Conservation (phyloP, 1,140 invertebrate genomes). For the Druon quercuslanigerum region DNA sequence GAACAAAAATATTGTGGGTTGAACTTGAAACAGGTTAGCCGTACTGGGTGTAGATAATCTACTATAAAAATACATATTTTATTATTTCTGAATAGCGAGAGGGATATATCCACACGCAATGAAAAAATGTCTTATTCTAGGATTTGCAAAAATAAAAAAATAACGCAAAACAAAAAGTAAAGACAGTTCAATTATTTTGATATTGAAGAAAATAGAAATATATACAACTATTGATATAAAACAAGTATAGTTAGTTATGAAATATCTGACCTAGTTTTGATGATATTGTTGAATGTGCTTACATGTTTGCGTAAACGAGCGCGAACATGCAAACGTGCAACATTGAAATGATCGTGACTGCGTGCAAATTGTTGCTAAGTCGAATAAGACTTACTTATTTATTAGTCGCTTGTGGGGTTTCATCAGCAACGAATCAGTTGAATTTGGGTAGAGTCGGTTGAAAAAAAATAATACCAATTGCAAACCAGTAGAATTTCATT, state of each 20-base stretch:
- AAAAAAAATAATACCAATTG: neutral
- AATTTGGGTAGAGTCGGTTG: neutral
- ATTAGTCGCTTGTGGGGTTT: constrained; percentile 17
- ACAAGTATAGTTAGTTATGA: no score
- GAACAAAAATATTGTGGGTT: no score
- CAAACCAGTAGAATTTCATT: neutral
- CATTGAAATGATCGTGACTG: constrained; percentile 41
- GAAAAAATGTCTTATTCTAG: no score
- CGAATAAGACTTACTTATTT: neutral
- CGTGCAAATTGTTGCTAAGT: constrained; percentile 14
- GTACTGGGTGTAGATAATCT: no score
- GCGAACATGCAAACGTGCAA: constrained; percentile 64
- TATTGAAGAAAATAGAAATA: neutral
- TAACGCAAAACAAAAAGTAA: no score
- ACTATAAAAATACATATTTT: no score
- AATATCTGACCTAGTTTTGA: neutral
- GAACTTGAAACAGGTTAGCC: no score
- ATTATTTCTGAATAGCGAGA: no score
- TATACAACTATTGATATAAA: no score
- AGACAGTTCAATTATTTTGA: no score
- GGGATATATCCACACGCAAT: no score
- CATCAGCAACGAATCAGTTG: constrained; percentile 20
- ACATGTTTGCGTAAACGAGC: constrained; percentile 49
- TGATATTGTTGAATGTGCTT: constrained; percentile 34
- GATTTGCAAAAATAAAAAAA: no score